phyloP scores from a whole-genome alignment of 2,888 invertebrate species.

The Aleiodes alternator region DNA sequence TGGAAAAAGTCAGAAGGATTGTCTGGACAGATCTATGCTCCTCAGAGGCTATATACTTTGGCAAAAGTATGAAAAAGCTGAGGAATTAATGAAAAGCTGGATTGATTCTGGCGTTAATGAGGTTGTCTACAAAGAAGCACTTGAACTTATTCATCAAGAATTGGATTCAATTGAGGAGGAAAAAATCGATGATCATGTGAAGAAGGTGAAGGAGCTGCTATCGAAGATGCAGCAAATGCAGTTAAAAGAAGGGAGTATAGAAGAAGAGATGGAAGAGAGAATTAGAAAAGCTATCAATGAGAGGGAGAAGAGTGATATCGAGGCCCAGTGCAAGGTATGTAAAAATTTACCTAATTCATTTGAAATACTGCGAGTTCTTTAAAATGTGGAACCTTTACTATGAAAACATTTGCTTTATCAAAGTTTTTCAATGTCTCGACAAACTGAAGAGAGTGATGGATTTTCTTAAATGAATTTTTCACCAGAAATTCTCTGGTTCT shows the following conservation, averaged over 20 bases:
- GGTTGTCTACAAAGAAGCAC: constrained; percentile 73
- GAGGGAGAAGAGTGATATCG: constrained; percentile 79
- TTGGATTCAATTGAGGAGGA: constrained; percentile 66
- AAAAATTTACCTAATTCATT: too few relatives aligned
- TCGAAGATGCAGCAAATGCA: constrained; percentile 53
- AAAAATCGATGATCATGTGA: constrained; percentile 70
- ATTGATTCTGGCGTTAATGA: constrained; percentile 54
- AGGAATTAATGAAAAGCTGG: constrained; percentile 67
- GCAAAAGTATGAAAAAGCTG: constrained; percentile 80
- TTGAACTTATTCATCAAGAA: constrained; percentile 71
- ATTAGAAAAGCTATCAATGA: constrained; percentile 79
- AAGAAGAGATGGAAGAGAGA: constrained; percentile 76
- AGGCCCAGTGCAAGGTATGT: constrained; percentile 77
- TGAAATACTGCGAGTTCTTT: too few relatives aligned
- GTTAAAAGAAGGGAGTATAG: constrained; percentile 70
- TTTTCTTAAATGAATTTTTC: too few relatives aligned
- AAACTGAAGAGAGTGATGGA: too few relatives aligned
- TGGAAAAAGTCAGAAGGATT: constrained; percentile 76
- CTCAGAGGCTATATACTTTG: constrained; percentile 83
- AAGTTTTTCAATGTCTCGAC: too few relatives aligned
- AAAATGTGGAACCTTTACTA: too few relatives aligned
- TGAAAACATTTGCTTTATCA: too few relatives aligned
- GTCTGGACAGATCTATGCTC: constrained; percentile 78
- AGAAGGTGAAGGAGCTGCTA: constrained; percentile 69
- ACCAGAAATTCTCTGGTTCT: too few relatives aligned